Conservation (phyloP, 37 sponge, comb jelly and placozoan species). For the Aplysina aerophoba region DNA sequence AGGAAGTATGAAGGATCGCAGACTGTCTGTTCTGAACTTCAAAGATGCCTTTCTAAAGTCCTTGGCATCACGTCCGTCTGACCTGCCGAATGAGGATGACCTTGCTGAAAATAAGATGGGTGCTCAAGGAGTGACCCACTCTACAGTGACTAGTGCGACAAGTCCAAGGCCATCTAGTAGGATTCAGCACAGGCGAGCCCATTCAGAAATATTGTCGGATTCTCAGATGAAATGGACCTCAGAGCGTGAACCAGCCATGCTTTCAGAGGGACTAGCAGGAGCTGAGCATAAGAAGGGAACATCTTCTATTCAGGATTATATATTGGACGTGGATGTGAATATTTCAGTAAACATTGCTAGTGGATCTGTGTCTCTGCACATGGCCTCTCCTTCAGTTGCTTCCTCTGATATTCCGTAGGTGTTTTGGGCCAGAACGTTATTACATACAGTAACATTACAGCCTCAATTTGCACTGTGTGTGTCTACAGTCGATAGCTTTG, state of each 20-base stretch:
- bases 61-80: neutral
- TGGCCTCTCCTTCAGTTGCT: neutral
- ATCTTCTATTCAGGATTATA: slow-evolving; percentile 15
- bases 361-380: slow-evolving; percentile 52
- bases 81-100: neutral
- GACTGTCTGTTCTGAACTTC: neutral
- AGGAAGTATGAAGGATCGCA: neutral
- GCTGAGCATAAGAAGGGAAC: neutral
- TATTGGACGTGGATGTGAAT: slow-evolving; percentile 68
- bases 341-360: slow-evolving; percentile 68
- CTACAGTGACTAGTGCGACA: neutral
- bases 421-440: neutral
- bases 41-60: too few relatives aligned
- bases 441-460: neutral
- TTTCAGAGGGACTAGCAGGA: neutral
- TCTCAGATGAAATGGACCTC: neutral
- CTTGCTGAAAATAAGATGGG: neutral
- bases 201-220: neutral
- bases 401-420: neutral
- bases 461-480: too few relatives aligned
- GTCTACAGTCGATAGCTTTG: neutral
- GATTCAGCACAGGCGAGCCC: slow-evolving; percentile 2
- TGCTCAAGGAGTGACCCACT: neutral
- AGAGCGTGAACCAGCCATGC: neutral
- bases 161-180: too few relatives aligned